A percentile compares a stretch with the other conserved stretches of the same genome.
Conservation (phyloP, 2,888 invertebrate species). For the Prosapia bicincta region DNA sequence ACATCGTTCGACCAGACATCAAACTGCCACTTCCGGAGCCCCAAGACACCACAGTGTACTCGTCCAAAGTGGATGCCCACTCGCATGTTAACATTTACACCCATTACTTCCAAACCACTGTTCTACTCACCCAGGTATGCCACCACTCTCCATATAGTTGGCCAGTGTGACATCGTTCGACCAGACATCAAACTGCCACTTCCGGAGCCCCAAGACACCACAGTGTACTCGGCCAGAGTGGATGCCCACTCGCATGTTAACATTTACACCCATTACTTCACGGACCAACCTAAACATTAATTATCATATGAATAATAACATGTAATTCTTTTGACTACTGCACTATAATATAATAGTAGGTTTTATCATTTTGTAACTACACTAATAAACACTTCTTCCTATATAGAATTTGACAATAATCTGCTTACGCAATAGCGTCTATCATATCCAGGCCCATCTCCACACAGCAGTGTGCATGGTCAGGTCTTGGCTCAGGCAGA, state of each 20-base stretch:
- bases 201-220: constrained; percentile 91
- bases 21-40: too few relatives aligned
- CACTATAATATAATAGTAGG: too few relatives aligned
- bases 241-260: constrained; percentile 97
- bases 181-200: constrained; percentile 99
- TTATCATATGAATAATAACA: too few relatives aligned
- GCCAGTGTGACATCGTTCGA: constrained; percentile 96
- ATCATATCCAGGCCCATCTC: constrained; percentile 99
- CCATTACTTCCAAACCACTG: too few relatives aligned
- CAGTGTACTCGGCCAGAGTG: constrained; percentile 94
- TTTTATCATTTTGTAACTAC: too few relatives aligned
- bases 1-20: too few relatives aligned
- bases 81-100: too few relatives aligned
- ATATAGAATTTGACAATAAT: too few relatives aligned
- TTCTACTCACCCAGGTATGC: constrained; percentile 87
- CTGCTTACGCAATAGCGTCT: constrained; percentile 96
- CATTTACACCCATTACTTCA: constrained; percentile 92
- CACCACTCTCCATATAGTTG: constrained; percentile 97
- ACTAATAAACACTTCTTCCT: too few relatives aligned
- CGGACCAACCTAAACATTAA: constrained; percentile 91
- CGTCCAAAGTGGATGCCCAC: too few relatives aligned
- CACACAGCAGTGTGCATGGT: constrained; percentile 96
- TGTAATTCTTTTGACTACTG: too few relatives aligned
- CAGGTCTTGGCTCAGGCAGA: constrained; percentile 85
- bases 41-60: too few relatives aligned